Evolutionary conservation across 2,888 invertebrate genomes (phyloP), one percentile per base, ranked within the genome.

Genomic region (Drosophila quinaria): DNA sequence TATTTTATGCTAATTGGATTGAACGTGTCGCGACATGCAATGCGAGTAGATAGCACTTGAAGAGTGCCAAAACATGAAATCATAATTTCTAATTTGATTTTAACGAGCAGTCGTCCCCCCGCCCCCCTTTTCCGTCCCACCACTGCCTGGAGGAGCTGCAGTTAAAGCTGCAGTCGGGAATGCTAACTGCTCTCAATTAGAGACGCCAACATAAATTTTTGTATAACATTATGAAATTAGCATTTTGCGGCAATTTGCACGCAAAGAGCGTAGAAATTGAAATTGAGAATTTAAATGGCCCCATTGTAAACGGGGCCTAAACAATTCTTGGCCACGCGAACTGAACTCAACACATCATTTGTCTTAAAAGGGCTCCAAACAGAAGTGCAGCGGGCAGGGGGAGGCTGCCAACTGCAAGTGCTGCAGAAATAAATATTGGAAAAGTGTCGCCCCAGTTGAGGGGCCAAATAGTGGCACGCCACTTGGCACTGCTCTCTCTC

Each of bases 381-480:
- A 31, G 10, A 31, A 1, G 42, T 10, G n/a, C 19, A 5, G 4
- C 13, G 19, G 5, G n/a, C 37, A 13, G n/a, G 29, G 58, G 47
- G 46, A 61, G 58, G 54, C 19, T 51, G 52, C 44, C 44, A 55
- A 42, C 17, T 46, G 63, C 46, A 42, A 44, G 49, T 39, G 35
- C n/a, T n/a, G 44, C 44, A 54, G 49, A 49, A 56, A 59, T 74
- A 49, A 56, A 59, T 74, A 79, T 70, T 70, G 80, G 73, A 81
- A 81, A 75, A 71, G 70, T 82, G 78, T 78, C 85, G 78, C 74
- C 74, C 73, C 73, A 82, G 79, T 79, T 71, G 78, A 71, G 87
- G 89, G 90, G 90, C 87, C 91, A 91, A 91, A 86, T 81, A 78
- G 88, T 89, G 89, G 78, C 84, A 87, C 68, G 78, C 79, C 84